Conservation (phyloP, 2,888 invertebrate genomes). For the Agrochola lota region DNA sequence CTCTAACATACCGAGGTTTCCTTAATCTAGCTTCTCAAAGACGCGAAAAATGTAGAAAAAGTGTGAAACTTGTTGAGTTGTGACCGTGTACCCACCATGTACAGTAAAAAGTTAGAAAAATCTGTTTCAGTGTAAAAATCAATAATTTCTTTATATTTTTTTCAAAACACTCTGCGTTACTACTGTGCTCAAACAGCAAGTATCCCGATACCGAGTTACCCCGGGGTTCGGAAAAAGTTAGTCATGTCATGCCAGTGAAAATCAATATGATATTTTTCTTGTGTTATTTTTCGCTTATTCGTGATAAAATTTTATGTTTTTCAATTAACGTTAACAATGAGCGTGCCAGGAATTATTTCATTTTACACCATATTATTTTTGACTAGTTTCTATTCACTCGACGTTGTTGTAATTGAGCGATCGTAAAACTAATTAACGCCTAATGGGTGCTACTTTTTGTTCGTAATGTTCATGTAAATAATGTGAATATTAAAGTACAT, state of each 20-base stretch:
- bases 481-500: slow-evolving; percentile 56
- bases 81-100: not conserved
- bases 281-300: slow-evolving; percentile 54
- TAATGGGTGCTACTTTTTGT: slow-evolving; percentile 62
- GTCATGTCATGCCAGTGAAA: slow-evolving; percentile 56
- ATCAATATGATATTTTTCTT: slow-evolving; percentile 59
- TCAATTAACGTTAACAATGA: slow-evolving; percentile 55
- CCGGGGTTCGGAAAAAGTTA: slow-evolving; percentile 48
- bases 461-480: slow-evolving; percentile 62
- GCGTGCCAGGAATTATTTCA: slow-evolving; percentile 23
- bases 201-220: not conserved
- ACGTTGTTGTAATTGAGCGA: slow-evolving; percentile 49
- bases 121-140: not conserved
- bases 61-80: no score
- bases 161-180: not conserved
- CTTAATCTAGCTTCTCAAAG: not conserved
- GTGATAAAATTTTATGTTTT: slow-evolving; percentile 47
- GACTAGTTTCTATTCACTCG: slow-evolving; percentile 20
- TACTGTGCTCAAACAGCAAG: slow-evolving; percentile 28
- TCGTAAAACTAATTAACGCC: slow-evolving; percentile 52
- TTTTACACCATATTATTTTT: slow-evolving; percentile 50
- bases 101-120: not conserved
- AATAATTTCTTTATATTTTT: not conserved
- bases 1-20: not conserved
- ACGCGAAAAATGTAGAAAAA: not conserved